Evolutionary conservation across 2,888 invertebrate species (phyloP).

Genomic region (Busseola fusca): DNA sequence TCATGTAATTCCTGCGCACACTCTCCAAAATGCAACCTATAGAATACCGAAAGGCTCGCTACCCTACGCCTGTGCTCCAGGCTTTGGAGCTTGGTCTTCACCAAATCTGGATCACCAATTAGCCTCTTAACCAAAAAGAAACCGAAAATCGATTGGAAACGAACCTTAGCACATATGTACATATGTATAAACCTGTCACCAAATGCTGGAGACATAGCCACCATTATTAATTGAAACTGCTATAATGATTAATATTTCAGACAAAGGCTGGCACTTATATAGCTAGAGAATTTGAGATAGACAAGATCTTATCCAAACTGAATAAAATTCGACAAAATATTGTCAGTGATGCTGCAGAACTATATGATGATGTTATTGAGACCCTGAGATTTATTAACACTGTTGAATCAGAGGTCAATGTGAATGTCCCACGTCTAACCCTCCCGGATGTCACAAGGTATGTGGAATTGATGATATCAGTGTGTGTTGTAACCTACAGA

Average conservation of each 20-base stretch:
- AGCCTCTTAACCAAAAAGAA: too few species aligned
- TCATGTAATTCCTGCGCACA: too few species aligned
- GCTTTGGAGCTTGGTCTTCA: too few species aligned
- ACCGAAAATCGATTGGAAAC: neutral
- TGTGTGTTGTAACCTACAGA: neutral
- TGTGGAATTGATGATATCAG: neutral
- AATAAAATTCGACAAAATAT: conserved; percentile 80
- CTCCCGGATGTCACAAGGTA: conserved; percentile 84
- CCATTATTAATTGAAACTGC: neutral
- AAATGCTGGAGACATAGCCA: neutral
- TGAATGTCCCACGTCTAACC: conserved; percentile 76
- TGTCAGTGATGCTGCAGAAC: conserved; percentile 74
- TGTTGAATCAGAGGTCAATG: conserved; percentile 79
- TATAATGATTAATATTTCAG: conserved; percentile 73
- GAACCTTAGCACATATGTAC: neutral
- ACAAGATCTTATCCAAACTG: conserved; percentile 79
- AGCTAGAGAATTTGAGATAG: conserved; percentile 84
- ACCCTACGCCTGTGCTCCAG: too few species aligned
- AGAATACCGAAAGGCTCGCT: too few species aligned
- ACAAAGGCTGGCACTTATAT: conserved; percentile 87
- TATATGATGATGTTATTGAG: conserved; percentile 83
- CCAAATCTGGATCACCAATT: too few species aligned
- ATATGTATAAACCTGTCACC: too few species aligned
- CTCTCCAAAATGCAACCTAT: too few species aligned
- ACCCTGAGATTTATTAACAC: conserved; percentile 81